phyloP scores from a whole-genome alignment of 2,888 invertebrate species.

The Limnephilus marmoratus region DNA sequence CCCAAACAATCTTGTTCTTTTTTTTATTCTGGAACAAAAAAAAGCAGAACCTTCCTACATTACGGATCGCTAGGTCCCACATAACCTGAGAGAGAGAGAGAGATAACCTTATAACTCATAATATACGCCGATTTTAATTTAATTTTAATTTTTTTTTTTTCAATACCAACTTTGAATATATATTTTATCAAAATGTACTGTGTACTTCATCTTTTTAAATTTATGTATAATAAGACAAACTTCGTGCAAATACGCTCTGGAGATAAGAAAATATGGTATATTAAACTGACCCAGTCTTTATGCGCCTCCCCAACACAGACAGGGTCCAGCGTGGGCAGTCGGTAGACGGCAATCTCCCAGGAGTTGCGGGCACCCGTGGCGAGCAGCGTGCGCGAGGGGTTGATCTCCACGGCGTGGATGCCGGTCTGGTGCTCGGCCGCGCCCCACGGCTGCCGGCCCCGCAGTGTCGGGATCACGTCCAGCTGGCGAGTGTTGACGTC shows the following conservation, averaged over 20 bases:
- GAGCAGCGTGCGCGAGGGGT: constrained; percentile 91
- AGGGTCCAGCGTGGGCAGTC: constrained; percentile 95
- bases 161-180: too few relatives aligned
- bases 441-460: constrained; percentile 77
- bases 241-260: neutral
- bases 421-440: constrained; percentile 87
- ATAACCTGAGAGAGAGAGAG: too few relatives aligned
- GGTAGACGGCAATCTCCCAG: constrained; percentile 92
- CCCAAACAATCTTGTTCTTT: too few relatives aligned
- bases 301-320: constrained; percentile 97
- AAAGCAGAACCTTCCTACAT: too few relatives aligned
- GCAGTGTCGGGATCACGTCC: constrained; percentile 92
- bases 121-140: too few relatives aligned
- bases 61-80: too few relatives aligned
- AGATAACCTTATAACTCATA: too few relatives aligned
- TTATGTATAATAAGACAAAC: too few relatives aligned
- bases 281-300: constrained; percentile 86
- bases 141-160: too few relatives aligned
- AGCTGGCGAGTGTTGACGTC: constrained; percentile 91
- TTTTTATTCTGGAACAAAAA: too few relatives aligned
- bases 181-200: too few relatives aligned
- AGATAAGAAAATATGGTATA: neutral
- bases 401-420: constrained; percentile 95
- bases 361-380: constrained; percentile 96
- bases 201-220: too few relatives aligned